A percentile compares a stretch with the other conserved stretches of the same genome.
phyloP scores from a whole-genome alignment of 2,888 invertebrate species.

The Limnephilus auricula region DNA sequence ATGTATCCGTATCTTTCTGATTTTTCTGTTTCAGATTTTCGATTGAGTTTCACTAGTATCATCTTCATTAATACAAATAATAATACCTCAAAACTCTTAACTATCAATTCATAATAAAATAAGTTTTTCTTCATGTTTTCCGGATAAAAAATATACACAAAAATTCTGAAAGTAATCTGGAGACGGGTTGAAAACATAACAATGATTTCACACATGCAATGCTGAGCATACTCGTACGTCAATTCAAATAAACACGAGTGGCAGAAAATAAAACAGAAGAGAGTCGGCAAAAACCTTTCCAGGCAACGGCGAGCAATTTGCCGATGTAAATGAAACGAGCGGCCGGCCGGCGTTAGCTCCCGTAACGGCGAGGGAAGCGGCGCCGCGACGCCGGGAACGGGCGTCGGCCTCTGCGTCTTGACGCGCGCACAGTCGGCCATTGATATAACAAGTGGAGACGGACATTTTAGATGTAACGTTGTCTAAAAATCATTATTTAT shows the following conservation, averaged over 20 bases:
- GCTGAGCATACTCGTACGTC: neutral
- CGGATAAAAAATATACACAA: neutral
- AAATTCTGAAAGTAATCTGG: no score
- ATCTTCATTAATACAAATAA: no score
- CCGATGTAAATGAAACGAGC: conserved; percentile 65
- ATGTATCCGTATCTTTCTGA: no score
- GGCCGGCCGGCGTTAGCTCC: conserved; percentile 66
- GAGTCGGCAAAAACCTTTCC: conserved; percentile 13
- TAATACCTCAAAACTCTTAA: no score
- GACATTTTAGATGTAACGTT: neutral
- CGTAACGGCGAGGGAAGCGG: conserved; percentile 56
- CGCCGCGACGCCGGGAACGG: conserved; percentile 58
- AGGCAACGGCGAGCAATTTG: conserved; percentile 56
- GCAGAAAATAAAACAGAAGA: conserved; percentile 5
- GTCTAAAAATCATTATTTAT: neutral
- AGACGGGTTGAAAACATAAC: neutral
- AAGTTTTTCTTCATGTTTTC: neutral
- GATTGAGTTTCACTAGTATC: no score
- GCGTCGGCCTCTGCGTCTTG: conserved; percentile 45
- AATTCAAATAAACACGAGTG: conserved; percentile 17
- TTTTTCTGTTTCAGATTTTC: no score
- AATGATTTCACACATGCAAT: neutral
- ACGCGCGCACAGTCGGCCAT: conserved; percentile 39
- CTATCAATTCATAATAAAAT: no score
- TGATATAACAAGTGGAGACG: neutral